Evolutionary conservation across 2,113 vertebrate species (phyloP), one percentile per base, ranked within the genome.

Genomic region (Syrrhaptes paradoxus): DNA sequence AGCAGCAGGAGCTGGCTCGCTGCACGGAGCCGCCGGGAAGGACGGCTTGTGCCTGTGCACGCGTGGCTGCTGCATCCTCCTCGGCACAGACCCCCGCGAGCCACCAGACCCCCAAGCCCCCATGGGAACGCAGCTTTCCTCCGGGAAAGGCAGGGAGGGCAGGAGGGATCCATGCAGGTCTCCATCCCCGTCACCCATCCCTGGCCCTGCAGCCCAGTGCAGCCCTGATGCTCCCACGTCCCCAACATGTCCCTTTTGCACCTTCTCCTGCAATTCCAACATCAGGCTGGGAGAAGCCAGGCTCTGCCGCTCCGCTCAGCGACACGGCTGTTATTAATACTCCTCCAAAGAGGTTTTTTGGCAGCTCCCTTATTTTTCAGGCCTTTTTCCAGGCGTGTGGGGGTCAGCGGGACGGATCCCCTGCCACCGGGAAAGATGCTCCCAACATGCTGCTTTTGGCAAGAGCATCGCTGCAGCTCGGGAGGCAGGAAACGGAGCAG

Each of bases 291-390:
- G 58, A 81, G 31, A 38, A 77, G 58, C 62, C 1, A 0, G 19
- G 58, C 65, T 84, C 31, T 10, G 15, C 36, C 3, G 7, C 68
- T 12, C 22, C 1, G 3, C 65, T 67, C 70, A 13, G 41, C 13
- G 85, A 73, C 43, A 45, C 0, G 1, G 15, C 25, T 34, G 57
- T 41, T 36, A 73, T 20, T 52, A 92, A 89, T 62, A 18, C 36
- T 70, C 43, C 72, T 79, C 85, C 79, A 88, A 89, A 94, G 57
- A 90, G 65, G 48, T 61, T 81, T 87, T 72, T 92, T 96, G 94
- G 95, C 92, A 82, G 68, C 62, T 81, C 48, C 61, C 41, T n/a
- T n/a, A 45, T 54, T 32, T 75, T 73, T 45, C 83, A 55, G 62
- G 70, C 66, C 68, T 3, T 31, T 55, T 55, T 83, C 45, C 79